Conservation (phyloP, 1,140 invertebrate genomes). For the Hyles euphorbiae region DNA sequence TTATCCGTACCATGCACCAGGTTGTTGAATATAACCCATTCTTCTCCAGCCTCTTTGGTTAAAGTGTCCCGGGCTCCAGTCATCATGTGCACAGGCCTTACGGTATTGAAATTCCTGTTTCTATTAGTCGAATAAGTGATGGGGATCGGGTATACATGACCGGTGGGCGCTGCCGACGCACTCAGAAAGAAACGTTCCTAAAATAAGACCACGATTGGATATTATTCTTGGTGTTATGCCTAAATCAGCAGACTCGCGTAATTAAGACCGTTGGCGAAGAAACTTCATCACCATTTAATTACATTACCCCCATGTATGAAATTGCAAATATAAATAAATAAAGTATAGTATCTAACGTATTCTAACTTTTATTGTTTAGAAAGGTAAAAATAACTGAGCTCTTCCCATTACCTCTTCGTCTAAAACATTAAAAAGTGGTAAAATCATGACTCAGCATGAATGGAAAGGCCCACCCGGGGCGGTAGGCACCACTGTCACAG, state of each 20-base stretch:
- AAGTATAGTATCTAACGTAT: too few relatives aligned
- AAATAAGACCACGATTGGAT: constrained; percentile 21
- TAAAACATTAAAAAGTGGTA: too few relatives aligned
- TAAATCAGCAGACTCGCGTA: not conserved
- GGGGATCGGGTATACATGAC: constrained; percentile 77
- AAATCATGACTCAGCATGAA: too few relatives aligned
- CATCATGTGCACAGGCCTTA: constrained; percentile 68
- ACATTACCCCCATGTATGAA: too few relatives aligned
- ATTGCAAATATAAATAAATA: too few relatives aligned
- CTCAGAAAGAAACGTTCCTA: constrained; percentile 60
- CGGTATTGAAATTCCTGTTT: constrained; percentile 75
- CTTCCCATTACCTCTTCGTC: too few relatives aligned
- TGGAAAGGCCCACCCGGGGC: too few relatives aligned
- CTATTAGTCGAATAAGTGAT: constrained; percentile 75
- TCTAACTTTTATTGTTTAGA: too few relatives aligned
- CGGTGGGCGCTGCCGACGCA: constrained; percentile 27
- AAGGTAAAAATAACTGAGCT: too few relatives aligned
- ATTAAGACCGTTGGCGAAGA: not conserved
- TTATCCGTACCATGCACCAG: constrained; percentile 76
- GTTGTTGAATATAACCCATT: constrained; percentile 84
- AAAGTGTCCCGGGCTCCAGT: constrained; percentile 39
- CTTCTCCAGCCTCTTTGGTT: constrained; percentile 45
- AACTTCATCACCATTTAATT: too few relatives aligned
- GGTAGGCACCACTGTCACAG: too few relatives aligned
- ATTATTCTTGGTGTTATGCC: not conserved